phyloP scores from a whole-genome alignment of 2,797 vertebrate species.

The Phalloptychus januarius region DNA sequence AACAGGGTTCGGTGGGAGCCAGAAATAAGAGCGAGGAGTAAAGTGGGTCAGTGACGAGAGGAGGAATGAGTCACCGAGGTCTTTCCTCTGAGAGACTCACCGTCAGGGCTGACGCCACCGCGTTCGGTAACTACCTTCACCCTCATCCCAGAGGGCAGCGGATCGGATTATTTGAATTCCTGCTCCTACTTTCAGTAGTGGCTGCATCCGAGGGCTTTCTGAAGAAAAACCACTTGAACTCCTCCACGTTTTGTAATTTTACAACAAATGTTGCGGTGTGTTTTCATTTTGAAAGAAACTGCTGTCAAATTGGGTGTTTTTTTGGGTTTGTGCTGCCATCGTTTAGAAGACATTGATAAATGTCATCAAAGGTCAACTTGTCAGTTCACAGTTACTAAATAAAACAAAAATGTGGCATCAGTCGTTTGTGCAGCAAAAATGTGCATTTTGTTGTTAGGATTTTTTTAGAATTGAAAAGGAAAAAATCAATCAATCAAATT shows the following conservation, averaged over 20 bases:
- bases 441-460: no score
- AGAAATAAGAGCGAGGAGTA: conserved; percentile 52
- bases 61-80: conserved; percentile 34
- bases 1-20: conserved; percentile 49
- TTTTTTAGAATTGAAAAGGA: no score
- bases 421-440: no score
- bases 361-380: no score
- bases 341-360: no score
- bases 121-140: conserved; percentile 18
- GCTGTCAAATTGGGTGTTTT: no score
- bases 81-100: conserved; percentile 29
- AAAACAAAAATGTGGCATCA: no score
- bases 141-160: neutral
- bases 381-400: no score
- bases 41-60: conserved; percentile 47
- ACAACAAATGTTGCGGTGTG: neutral
- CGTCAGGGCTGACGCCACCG: conserved; percentile 41
- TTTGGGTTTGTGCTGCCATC: no score
- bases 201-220: neutral
- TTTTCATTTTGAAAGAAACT: neutral
- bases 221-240: neutral
- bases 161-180: neutral
- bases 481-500: no score
- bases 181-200: neutral
- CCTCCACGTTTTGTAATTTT: neutral